Evolutionary conservation across 2,888 invertebrate species (phyloP).

Genomic region (Venusia cambrica): DNA sequence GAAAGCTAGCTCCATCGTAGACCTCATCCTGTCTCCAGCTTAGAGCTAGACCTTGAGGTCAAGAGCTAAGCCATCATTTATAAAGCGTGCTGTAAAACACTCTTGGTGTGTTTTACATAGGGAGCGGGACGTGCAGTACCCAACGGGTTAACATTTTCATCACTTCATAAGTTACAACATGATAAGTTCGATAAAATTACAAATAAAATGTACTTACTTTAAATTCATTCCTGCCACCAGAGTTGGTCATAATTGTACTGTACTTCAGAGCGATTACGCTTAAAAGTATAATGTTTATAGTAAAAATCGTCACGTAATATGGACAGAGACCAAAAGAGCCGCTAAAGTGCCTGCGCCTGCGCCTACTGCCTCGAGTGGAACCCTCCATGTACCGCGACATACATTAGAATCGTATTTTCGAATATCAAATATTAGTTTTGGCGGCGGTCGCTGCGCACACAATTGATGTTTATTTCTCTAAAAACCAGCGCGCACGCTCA

Average conservation of each 20-base stretch:
- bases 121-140: no score
- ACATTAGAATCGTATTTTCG: conserved; percentile 80
- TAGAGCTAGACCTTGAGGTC: no score
- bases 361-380: conserved; percentile 44
- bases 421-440: conserved; percentile 77
- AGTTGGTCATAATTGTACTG: background rate
- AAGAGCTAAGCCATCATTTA: no score
- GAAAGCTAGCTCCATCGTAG: no score
- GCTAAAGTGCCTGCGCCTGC: conserved; percentile 69
- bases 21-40: no score
- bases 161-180: no score
- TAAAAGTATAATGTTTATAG: conserved; percentile 23
- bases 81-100: no score
- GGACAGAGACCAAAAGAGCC: conserved; percentile 66
- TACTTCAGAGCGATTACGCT: conserved; percentile 3
- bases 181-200: no score
- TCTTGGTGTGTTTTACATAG: no score
- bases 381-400: conserved; percentile 64
- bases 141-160: no score
- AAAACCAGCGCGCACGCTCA: conserved; percentile 73
- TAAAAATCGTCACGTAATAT: conserved; percentile 52
- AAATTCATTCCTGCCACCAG: no score
- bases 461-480: conserved; percentile 78
- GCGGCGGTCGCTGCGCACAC: conserved; percentile 75
- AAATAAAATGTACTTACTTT: no score